Evolutionary conservation across 1,140 invertebrate species (phyloP).

Genomic region (Formica exsecta): DNA sequence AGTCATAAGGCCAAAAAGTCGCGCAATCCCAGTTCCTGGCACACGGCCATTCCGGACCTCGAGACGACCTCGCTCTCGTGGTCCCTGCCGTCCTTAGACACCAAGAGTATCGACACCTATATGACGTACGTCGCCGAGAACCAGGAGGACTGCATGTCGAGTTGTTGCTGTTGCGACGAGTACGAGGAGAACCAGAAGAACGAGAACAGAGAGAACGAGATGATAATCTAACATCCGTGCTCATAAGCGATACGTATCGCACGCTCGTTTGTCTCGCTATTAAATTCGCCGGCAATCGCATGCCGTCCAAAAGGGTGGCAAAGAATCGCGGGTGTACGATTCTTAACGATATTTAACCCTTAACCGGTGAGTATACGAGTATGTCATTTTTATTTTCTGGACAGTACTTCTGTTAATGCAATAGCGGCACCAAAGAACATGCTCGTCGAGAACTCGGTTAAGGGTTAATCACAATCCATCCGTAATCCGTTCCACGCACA

Average conservation of each 20-base stretch:
- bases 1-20: constrained; percentile 75
- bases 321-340: background rate
- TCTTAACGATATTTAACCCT: constrained; percentile 44
- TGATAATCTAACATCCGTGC: constrained; percentile 81
- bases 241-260: background rate
- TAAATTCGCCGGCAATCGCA: background rate
- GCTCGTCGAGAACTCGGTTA: background rate
- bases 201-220: constrained; percentile 85
- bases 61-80: constrained; percentile 80
- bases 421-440: constrained; percentile 10
- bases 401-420: background rate
- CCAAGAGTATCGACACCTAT: constrained; percentile 84
- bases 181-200: constrained; percentile 84
- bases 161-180: constrained; percentile 82
- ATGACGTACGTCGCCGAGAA: constrained; percentile 81
- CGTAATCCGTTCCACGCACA: constrained; percentile 55
- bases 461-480: constrained; percentile 51
- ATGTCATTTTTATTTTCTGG: background rate
- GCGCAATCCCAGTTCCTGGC: constrained; percentile 72
- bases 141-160: constrained; percentile 76
- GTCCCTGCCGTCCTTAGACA: constrained; percentile 82
- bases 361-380: constrained; percentile 30
- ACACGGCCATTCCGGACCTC: constrained; percentile 74
- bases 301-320: background rate
- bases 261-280: background rate